Conservation (phyloP, 35 echinoderm and acorn worm genomes). For the Ophiothrix spiculata region DNA sequence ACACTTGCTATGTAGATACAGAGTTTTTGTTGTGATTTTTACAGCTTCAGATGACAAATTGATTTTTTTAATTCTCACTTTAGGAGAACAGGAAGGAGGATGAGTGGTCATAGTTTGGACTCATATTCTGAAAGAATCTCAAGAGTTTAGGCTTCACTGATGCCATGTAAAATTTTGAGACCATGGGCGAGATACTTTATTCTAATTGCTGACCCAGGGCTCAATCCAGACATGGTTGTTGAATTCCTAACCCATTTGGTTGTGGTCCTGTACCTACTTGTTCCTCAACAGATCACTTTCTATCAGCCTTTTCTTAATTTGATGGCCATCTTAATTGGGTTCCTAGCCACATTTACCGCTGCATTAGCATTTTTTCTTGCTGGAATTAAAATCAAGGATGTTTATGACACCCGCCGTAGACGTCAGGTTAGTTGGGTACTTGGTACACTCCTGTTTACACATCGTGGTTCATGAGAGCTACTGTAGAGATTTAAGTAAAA, state of each 20-base stretch:
- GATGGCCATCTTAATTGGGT: constrained; percentile 36
- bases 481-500: no score
- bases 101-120: no score
- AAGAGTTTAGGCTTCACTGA: neutral
- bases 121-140: no score
- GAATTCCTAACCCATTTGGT: neutral
- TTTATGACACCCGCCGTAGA: constrained; percentile 10
- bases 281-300: constrained; percentile 27
- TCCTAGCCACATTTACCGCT: constrained; percentile 43
- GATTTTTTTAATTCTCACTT: no score
- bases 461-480: no score
- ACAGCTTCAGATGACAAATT: no score
- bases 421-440: constrained; percentile 24
- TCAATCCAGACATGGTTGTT: neutral
- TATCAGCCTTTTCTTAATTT: constrained; percentile 51
- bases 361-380: constrained; percentile 30
- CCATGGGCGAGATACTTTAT: neutral
- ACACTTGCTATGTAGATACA: no score
- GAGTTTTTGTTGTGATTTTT: no score
- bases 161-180: neutral
- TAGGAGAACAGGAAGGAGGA: no score
- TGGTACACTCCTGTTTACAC: no score
- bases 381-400: constrained; percentile 36
- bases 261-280: neutral
- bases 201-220: neutral